A percentile compares a stretch with the other conserved stretches of the same genome.
Evolutionary conservation across 2,888 invertebrate genomes (phyloP).

Genomic region (Melitaea athalia): DNA sequence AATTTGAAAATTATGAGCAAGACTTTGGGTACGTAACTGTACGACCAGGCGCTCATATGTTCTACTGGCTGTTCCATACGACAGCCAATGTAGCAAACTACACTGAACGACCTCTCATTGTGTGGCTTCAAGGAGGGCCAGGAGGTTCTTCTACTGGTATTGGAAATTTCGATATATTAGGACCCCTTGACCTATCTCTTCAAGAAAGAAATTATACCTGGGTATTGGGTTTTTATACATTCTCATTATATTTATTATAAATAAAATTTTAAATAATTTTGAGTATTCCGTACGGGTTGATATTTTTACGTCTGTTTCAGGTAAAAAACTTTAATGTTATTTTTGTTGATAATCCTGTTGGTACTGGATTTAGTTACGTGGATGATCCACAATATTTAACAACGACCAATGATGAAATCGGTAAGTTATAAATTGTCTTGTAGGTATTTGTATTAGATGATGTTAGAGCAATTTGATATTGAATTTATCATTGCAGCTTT

Average conservation of each 20-base stretch:
- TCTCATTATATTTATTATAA: no score
- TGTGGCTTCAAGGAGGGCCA: slow-evolving; percentile 95
- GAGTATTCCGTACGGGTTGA: background rate
- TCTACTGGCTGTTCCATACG: slow-evolving; percentile 93
- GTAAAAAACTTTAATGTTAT: slow-evolving; percentile 90
- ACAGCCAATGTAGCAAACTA: slow-evolving; percentile 83
- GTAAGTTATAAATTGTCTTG: slow-evolving; percentile 44
- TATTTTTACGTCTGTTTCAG: slow-evolving; percentile 60
- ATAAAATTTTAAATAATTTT: no score
- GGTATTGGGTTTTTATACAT: slow-evolving; percentile 69
- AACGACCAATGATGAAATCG: slow-evolving; percentile 70
- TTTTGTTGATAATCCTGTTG: slow-evolving; percentile 95
- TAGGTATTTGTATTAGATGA: background rate
- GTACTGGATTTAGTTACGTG: slow-evolving; percentile 92
- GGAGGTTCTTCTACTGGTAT: slow-evolving; percentile 90
- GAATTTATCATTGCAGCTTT: slow-evolving; percentile 69
- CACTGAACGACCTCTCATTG: slow-evolving; percentile 87
- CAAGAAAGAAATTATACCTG: slow-evolving; percentile 88
- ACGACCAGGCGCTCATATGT: slow-evolving; percentile 89
- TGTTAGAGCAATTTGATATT: background rate
- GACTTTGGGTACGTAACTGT: slow-evolving; percentile 89
- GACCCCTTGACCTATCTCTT: slow-evolving; percentile 85
- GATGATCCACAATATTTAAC: slow-evolving; percentile 69
- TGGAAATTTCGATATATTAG: slow-evolving; percentile 94
- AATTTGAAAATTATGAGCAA: slow-evolving; percentile 85